Percentiles rank a stretch among this genome's conserved stretches.
Conservation (phyloP, 2,113 vertebrate genomes). For the Podocnemis expansa region DNA sequence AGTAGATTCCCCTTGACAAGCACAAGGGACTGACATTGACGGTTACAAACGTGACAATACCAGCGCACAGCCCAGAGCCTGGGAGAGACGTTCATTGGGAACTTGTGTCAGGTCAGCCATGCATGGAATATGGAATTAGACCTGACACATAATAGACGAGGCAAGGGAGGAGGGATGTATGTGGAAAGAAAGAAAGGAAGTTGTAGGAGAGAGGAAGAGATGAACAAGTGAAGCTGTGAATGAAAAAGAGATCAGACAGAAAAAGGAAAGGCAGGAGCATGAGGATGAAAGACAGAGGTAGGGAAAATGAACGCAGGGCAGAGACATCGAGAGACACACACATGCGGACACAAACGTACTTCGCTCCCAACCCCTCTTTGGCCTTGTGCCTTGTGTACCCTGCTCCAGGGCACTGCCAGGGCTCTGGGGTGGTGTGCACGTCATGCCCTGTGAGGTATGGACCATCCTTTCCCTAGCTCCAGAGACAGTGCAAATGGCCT, state of each 20-base stretch:
- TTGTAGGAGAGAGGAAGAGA: neutral
- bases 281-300: too few species aligned
- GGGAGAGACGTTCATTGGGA: neutral
- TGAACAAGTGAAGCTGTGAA: too few species aligned
- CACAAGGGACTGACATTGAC: accelerated
- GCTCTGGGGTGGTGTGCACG: neutral
- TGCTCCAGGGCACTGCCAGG: neutral
- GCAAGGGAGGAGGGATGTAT: neutral
- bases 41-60: neutral
- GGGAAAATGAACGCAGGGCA: neutral
- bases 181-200: neutral
- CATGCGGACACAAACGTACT: neutral
- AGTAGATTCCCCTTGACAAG: neutral
- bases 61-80: accelerated
- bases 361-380: neutral
- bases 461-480: neutral
- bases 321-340: neutral
- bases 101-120: neutral
- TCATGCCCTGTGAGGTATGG: neutral
- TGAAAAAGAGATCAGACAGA: too few species aligned
- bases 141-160: neutral
- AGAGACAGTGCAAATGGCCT: neutral
- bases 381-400: neutral
- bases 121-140: neutral
- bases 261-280: too few species aligned